Evolutionary conservation across 2,113 vertebrate species (phyloP).

Genomic region (Pungitius pungitius): DNA sequence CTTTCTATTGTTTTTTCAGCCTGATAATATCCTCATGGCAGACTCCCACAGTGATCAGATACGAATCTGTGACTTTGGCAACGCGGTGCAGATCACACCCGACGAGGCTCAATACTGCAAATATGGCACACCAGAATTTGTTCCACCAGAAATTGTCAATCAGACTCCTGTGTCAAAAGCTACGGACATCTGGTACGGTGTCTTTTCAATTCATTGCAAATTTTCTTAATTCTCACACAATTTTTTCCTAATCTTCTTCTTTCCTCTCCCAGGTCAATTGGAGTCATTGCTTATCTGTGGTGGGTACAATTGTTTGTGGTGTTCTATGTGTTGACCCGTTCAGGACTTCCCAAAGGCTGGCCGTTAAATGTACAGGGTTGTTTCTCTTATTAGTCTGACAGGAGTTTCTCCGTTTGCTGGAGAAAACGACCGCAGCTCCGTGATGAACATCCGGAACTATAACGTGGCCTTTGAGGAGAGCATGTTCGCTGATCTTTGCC

Average conservation of each 20-base stretch:
- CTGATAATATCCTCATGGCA: slow-evolving; percentile 94
- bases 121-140: slow-evolving; percentile 95
- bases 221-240: neutral
- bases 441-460: slow-evolving; percentile 96
- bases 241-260: neutral
- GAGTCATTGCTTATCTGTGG: slow-evolving; percentile 94
- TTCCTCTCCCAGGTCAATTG: slow-evolving; percentile 85
- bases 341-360: neutral
- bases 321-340: neutral
- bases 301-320: slow-evolving; percentile 72
- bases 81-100: slow-evolving; percentile 84
- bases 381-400: slow-evolving; percentile 83
- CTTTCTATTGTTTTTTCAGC: slow-evolving; percentile 75
- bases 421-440: slow-evolving; percentile 90
- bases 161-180: slow-evolving; percentile 92
- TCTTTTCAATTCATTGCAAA: neutral
- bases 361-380: neutral
- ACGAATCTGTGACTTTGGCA: slow-evolving; percentile 94
- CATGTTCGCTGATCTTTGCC: slow-evolving; percentile 91
- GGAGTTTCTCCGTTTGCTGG: slow-evolving; percentile 96
- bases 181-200: slow-evolving; percentile 91
- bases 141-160: slow-evolving; percentile 94
- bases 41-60: slow-evolving; percentile 88
- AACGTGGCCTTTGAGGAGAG: slow-evolving; percentile 95
- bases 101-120: slow-evolving; percentile 93